A percentile compares a stretch with the other conserved stretches of the same genome.
Conservation (phyloP, 1,140 invertebrate species). For the Reticulitermes speratus region DNA sequence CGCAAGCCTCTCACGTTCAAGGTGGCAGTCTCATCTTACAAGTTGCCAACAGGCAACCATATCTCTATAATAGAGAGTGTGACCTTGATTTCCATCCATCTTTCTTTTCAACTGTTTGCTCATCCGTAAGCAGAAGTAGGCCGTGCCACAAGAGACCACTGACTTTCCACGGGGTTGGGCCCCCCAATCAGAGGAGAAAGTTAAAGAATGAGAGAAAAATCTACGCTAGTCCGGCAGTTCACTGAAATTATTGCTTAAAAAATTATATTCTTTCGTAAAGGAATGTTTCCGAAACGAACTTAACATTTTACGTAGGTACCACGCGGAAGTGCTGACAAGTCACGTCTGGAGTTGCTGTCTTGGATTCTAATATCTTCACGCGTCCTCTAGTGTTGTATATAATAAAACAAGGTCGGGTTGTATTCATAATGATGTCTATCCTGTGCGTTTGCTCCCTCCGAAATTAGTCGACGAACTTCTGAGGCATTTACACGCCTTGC, state of each 20-base stretch:
- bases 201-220: conserved; percentile 19
- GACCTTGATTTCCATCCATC: conserved; percentile 30
- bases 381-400: too few relatives aligned
- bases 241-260: not conserved
- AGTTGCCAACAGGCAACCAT: not conserved
- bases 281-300: not conserved
- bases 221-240: not conserved
- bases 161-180: conserved; percentile 26
- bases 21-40: not conserved
- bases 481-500: too few relatives aligned
- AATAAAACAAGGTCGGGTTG: too few relatives aligned
- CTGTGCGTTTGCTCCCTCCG: too few relatives aligned
- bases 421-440: too few relatives aligned
- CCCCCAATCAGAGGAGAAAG: conserved; percentile 9
- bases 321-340: not conserved
- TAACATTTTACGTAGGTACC: not conserved
- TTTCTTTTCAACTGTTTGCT: conserved; percentile 23
- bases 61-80: conserved; percentile 25
- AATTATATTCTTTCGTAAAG: not conserved
- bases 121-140: conserved; percentile 32
- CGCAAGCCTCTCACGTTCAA: conserved; percentile 1
- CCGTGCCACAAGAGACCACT: conserved; percentile 17
- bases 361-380: too few relatives aligned
- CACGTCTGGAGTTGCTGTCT: too few relatives aligned
- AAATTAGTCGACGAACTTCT: too few relatives aligned